Base-by-base conservation (phyloP, 2,888 invertebrate species). In the Tetropium fuscum region DNA sequence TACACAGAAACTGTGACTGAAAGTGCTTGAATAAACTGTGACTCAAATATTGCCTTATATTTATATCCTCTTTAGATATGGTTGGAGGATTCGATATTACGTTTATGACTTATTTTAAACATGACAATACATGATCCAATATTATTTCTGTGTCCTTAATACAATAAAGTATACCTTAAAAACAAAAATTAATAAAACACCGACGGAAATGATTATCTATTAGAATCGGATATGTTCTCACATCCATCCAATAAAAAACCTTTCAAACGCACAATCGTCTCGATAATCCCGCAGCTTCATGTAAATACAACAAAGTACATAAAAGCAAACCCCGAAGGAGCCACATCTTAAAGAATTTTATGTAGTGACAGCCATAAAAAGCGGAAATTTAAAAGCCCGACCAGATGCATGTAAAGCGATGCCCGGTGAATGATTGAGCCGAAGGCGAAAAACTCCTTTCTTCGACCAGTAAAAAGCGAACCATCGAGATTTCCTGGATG, bases 401-500 rank as follows among this genome's bases (percentile, higher is more conserved):
- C 25, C 44, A 44, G 47, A 10, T 47, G 32, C 25, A 47, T 19
- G 13, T 20, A 18, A 38, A 38, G 10, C 13, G 16, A 19, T 34
- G 10, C 32, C 10, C 18, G 13, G 10, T n/a, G 47, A 25, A 47
- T 47, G 36, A 36, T 22, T 19, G 48, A 36, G 20, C 22, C 19
- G 20, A 20, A 32, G 19, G 22, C 19, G 15, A 13, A 44, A 44
- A 44, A 44, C 16, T 15, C 15, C 18, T 34, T 48, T 19, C 48
- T 36, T 48, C 48, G 32, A 22, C 18, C 20, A 32, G 8, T 36
- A 48, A 48, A 48, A 48, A 36, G 20, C 48, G 36, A 48, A 27
- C 16, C 51, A 40, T 47, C 34, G 47, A 25, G 53, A 27, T 58
- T 45, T 47, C 47, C 43, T 47, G 41, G 53, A 56, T 43, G 53